phyloP scores from a whole-genome alignment of 2,888 invertebrate genomes.

The Scaptomyza parva region DNA sequence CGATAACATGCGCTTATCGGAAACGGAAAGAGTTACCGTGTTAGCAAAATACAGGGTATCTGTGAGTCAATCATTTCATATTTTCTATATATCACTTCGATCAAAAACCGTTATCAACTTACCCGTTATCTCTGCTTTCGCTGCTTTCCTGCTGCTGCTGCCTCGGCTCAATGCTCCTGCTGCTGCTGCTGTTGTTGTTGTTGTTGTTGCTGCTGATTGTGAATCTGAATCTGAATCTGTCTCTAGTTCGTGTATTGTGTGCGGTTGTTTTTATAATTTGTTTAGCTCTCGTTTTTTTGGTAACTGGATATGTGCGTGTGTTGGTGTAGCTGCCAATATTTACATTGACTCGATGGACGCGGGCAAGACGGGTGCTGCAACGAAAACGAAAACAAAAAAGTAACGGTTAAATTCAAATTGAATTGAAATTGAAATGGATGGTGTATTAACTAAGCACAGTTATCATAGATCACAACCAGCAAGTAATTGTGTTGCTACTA shows the following conservation, averaged over 20 bases:
- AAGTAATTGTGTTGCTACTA: neutral
- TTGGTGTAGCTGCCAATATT: constrained; percentile 59
- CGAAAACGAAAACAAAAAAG: constrained; percentile 13
- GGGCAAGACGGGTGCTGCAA: constrained; percentile 69
- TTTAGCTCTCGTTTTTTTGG: constrained; percentile 25
- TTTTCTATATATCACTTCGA: no score
- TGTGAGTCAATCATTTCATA: no score
- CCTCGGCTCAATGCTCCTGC: constrained; percentile 26
- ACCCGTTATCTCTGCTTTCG: constrained; percentile 48
- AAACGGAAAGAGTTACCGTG: no score
- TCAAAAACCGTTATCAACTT: constrained; percentile 45
- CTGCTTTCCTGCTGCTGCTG: no score
- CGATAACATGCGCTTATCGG: no score
- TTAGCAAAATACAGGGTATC: no score
- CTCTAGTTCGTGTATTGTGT: constrained; percentile 57
- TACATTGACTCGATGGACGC: constrained; percentile 55
- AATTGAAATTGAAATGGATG: neutral
- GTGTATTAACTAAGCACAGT: constrained; percentile 33
- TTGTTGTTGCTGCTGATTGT: constrained; percentile 9
- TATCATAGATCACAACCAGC: constrained; percentile 9
- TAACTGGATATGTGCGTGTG: constrained; percentile 37
- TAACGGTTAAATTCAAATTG: neutral
- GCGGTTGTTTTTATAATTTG: constrained; percentile 31
- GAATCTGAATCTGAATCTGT: constrained; percentile 46
- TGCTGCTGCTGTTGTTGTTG: constrained; percentile 20